Evolutionary conservation across 2,113 vertebrate species (phyloP), one percentile per base, ranked within the genome.

Genomic region (Carollia perspicillata): DNA sequence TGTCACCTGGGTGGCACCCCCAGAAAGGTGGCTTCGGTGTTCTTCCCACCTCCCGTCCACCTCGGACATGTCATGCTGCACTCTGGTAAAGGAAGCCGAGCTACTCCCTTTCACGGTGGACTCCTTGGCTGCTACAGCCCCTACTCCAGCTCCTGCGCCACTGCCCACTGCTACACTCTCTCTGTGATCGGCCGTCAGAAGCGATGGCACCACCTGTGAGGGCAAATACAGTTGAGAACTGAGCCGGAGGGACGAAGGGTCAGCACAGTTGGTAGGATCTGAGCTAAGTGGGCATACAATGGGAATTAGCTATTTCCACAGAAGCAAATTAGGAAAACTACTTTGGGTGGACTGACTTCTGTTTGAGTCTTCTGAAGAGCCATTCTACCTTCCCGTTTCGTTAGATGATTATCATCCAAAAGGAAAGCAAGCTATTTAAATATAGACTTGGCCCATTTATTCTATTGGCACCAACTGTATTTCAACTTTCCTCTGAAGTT

Each of bases 41-140:
- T 98, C 98, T 74, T 98, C 98, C 98, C 98, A 98, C 47, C 88
- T 90, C 63, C 93, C 95, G 0, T 96, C 66, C 28, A 63, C 1
- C 42, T 93, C 95, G 0, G 13, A 40, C 42, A 91, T 4, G 33
- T 96, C 90, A 0, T 53, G 94, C 17, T 95, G 94, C 44, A 0
- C 89, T 87, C 63, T 93, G 91, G 14, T 33, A 7, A 95, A n/a
- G 55, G 92, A 96, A 2, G 91, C 49, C 6, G 90, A 95, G 28
- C 75, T 92, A 10, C 88, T 44, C 74, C 51, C 97, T 53, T 92
- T 97, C 49, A 28, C 3, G 0, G 10, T 23, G n/a, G 51, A 93
- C 40, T 92, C 97, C 44, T 86, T 90, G 79, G 42, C 51, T 28
- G 65, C 35, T 5, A 11, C 55, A 9, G 28, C 95, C 97, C 63